phyloP scores from a whole-genome alignment of 2,888 invertebrate species.

The Agonopterix alstromeriana region DNA sequence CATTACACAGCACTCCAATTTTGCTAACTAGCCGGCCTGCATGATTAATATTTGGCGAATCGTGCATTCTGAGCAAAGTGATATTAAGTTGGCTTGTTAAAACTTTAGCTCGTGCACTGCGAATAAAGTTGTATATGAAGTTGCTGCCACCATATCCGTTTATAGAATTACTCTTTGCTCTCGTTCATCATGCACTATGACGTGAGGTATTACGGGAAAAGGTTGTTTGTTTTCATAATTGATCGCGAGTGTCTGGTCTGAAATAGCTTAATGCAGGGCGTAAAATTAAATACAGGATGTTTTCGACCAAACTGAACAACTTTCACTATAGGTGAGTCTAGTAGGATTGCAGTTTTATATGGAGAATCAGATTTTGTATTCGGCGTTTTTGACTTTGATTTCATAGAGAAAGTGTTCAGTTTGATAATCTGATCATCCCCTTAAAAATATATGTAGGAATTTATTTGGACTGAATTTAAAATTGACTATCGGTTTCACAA shows the following conservation, averaged over 20 bases:
- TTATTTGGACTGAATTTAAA: not conserved
- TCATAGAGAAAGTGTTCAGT: not conserved
- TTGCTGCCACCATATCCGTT: slow-evolving; percentile 43
- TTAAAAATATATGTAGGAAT: not conserved
- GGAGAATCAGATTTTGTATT: too few relatives aligned
- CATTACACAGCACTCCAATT: slow-evolving; percentile 54
- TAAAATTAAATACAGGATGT: too few relatives aligned
- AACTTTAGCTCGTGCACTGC: slow-evolving; percentile 63
- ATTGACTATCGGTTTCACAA: not conserved
- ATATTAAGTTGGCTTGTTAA: slow-evolving; percentile 77
- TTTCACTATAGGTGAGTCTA: too few relatives aligned
- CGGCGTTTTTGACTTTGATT: not conserved
- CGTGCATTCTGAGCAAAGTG: slow-evolving; percentile 69
- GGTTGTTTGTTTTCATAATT: slow-evolving; percentile 35
- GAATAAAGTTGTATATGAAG: slow-evolving; percentile 56
- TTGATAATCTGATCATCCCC: not conserved
- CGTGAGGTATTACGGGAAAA: slow-evolving; percentile 13
- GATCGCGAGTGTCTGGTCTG: slow-evolving; percentile 6
- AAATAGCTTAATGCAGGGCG: too few relatives aligned
- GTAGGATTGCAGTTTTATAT: too few relatives aligned
- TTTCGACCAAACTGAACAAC: too few relatives aligned
- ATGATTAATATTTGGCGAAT: slow-evolving; percentile 74
- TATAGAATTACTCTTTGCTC: slow-evolving; percentile 40
- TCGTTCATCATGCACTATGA: slow-evolving; percentile 37
- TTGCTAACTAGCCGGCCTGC: slow-evolving; percentile 68